Conservation (phyloP, 2,797 vertebrate genomes). For the Scomberomorus guttatus region DNA sequence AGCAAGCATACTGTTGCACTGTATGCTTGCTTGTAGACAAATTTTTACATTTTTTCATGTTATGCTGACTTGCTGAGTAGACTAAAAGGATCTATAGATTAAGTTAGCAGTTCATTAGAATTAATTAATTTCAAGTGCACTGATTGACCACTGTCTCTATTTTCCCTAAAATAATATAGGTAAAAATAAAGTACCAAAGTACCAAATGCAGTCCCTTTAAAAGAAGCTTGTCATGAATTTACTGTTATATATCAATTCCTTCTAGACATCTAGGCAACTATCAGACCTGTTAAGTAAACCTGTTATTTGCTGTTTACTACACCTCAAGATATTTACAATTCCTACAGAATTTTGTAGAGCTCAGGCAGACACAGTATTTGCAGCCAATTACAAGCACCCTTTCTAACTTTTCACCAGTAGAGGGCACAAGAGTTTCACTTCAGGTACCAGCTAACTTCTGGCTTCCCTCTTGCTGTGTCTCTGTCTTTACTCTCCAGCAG, state of each 20-base stretch:
- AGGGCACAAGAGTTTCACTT: constrained; percentile 51
- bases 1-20: too few species aligned
- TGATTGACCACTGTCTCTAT: neutral
- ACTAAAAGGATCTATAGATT: neutral
- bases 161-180: too few species aligned
- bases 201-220: too few species aligned
- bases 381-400: neutral
- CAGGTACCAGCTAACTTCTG: neutral
- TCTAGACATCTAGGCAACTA: too few species aligned
- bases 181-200: too few species aligned
- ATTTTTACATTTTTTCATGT: neutral
- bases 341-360: too few species aligned
- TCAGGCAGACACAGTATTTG: neutral
- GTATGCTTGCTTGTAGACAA: neutral
- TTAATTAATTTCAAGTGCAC: neutral
- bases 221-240: too few species aligned
- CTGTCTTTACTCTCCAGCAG: constrained; percentile 12
- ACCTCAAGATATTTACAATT: too few species aligned
- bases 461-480: neutral
- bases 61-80: neutral
- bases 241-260: too few species aligned
- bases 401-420: constrained; percentile 50
- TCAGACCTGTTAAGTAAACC: too few species aligned
- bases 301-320: too few species aligned
- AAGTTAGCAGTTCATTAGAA: neutral